A percentile compares a stretch with the other conserved stretches of the same genome.
These are phyloP conservation scores for Caenorhabditis macrosperma DNA, from an alignment of 2,888 invertebrate species.

Conservation along the genomic window DNA sequence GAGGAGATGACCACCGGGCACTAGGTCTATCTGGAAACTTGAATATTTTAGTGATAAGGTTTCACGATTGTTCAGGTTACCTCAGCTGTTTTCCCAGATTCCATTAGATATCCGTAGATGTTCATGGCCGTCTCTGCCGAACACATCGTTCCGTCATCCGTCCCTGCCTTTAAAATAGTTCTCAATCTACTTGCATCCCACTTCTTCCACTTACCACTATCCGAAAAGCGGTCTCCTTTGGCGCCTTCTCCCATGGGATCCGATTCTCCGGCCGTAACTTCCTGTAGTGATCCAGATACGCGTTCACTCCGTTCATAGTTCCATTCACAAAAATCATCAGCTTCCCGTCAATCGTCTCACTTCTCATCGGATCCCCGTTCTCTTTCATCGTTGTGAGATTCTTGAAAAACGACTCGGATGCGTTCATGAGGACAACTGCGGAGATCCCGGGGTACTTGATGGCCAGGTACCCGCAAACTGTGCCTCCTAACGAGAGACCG, in stretches of 20 bases:
- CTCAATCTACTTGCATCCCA: not conserved
- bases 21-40: constrained; percentile 12
- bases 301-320: not conserved
- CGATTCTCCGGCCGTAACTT: not conserved
- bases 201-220: not conserved
- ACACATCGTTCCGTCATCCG: not conserved
- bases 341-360: not conserved
- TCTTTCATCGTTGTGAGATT: not conserved
- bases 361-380: not conserved
- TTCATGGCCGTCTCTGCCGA: not conserved
- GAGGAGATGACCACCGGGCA: constrained; percentile 46
- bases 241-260: not conserved
- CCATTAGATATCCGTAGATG: not conserved
- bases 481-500: not conserved
- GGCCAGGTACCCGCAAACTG: not conserved
- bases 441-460: not conserved
- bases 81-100: not conserved
- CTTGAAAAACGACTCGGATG: not conserved
- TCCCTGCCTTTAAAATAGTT: not conserved
- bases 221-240: not conserved
- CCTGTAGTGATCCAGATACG: not conserved
- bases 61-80: not conserved
- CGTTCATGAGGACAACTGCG: not conserved
- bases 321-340: not conserved
- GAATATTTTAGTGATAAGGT: not conserved